Percentiles rank a stretch among this genome's conserved stretches.
phyloP scores from a whole-genome alignment of 2,888 invertebrate species.

The Chalcosyrphus nemorum region DNA sequence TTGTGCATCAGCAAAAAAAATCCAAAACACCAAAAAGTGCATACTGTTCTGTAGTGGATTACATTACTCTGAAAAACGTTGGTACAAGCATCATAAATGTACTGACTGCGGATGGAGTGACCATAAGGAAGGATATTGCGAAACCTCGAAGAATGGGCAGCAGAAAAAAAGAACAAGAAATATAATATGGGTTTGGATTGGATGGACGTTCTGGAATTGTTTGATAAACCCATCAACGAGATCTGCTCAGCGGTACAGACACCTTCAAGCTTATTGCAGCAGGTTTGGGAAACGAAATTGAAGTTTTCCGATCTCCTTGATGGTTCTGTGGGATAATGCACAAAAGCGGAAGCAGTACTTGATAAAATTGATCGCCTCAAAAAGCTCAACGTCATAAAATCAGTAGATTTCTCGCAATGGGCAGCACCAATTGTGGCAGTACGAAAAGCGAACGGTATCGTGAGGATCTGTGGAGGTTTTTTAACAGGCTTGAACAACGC shows the following conservation, averaged over 20 bases:
- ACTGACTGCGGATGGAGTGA: constrained; percentile 43
- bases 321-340: constrained; percentile 47
- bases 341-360: constrained; percentile 64
- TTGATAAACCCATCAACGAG: too few species aligned
- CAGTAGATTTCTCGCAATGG: constrained; percentile 71
- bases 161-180: too few species aligned
- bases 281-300: background rate
- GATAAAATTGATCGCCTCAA: constrained; percentile 59
- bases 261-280: background rate
- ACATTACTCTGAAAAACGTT: constrained; percentile 55
- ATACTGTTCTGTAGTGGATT: constrained; percentile 61
- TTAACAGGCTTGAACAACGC: constrained; percentile 64
- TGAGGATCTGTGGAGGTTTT: constrained; percentile 73
- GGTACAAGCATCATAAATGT: constrained; percentile 54
- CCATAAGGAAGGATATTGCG: constrained; percentile 66
- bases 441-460: constrained; percentile 57
- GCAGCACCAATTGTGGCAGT: constrained; percentile 71
- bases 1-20: background rate
- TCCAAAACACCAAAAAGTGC: constrained; percentile 21
- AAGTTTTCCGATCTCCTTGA: constrained; percentile 12
- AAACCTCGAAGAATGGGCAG: background rate
- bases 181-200: too few species aligned
- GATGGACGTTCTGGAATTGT: too few species aligned
- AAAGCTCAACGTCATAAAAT: constrained; percentile 64
- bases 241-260: too few species aligned